A percentile compares a stretch with the other conserved stretches of the same genome.
phyloP scores from a whole-genome alignment of 1,140 invertebrate genomes.

The Metaphire vulgaris region DNA sequence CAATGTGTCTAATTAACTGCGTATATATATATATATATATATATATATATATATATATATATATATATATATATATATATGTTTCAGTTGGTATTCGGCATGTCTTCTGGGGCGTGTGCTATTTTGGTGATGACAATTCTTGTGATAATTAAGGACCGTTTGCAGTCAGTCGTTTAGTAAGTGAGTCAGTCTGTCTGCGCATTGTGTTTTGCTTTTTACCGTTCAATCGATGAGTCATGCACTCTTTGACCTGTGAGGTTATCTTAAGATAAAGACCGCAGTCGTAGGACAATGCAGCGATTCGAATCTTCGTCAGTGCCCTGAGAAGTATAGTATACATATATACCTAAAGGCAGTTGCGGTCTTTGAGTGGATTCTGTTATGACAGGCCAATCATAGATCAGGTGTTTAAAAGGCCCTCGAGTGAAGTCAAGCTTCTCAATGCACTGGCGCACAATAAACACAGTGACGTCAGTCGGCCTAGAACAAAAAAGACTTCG shows the following conservation, averaged over 20 bases:
- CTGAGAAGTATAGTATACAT: no score
- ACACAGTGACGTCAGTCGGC: no score
- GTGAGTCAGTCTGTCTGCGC: slow-evolving; percentile 3
- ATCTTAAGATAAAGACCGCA: no score
- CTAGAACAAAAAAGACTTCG: no score
- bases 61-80: slow-evolving; percentile 5
- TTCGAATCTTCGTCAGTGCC: no score
- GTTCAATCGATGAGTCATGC: slow-evolving; percentile 58
- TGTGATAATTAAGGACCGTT: not conserved
- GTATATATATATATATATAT: slow-evolving; percentile 13
- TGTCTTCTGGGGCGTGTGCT: slow-evolving; percentile 5
- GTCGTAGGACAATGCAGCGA: no score
- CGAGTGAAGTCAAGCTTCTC: no score
- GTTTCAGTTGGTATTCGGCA: not conserved
- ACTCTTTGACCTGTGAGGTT: slow-evolving; percentile 99
- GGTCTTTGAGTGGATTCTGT: no score
- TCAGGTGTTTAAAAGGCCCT: no score
- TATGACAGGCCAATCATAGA: no score
- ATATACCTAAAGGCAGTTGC: no score
- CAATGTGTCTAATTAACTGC: slow-evolving; percentile 1
- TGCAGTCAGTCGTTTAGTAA: not conserved
- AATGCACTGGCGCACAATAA: no score
- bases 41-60: slow-evolving; percentile 5
- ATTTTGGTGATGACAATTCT: not conserved
- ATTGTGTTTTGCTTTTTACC: not conserved